Base-by-base conservation (phyloP, 2,113 vertebrate genomes). In the Siniperca chuatsi region DNA sequence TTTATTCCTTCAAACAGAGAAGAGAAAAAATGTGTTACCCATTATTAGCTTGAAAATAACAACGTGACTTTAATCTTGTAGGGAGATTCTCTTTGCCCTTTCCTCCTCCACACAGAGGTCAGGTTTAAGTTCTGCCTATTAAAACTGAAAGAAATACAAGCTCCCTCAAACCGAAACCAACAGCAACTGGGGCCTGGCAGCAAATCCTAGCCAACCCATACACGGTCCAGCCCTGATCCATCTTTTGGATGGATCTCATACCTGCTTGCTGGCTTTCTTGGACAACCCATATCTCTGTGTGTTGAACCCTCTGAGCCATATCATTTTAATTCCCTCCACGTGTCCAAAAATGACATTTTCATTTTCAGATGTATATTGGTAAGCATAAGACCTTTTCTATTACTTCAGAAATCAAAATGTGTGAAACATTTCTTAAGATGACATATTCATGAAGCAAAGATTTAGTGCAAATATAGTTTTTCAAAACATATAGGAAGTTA, bases 1-100 rank as follows among this genome's bases (percentile, higher is more conserved):
- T 93, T 90, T 18, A 96, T 67, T 73, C 95, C 96, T 96, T 66
- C 23, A 83, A 42, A 84, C 6, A 64, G 6, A 90, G 23, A 37
- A 33, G n/a, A 65, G 33, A 68, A 74, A 13, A 35, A 25, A 71
- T 29, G 20, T 2, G 3, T 76, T 44, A 68, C 16, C 11, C 33
- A 25, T 42, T 1, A 33, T 0, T 2, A 50, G 1, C 42, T 58
- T 58, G 18, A 16, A 46, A 54, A 70, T 55, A 73, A 73, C 37
- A n/a, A 71, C 25, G 23, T 44, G 25, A 44, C 23, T 20, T 70
- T 66, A 88, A 76, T 86, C 35, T 9, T 6, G 0, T 4, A 15
- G 13, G 10, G 23, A 37, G 48, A n/a, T 69, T 55, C 1, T n/a
- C 15, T 16, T 72, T 57, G 29, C 61, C 37, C 65, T 64, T 48